These are phyloP conservation scores for western clawed frog (Xenopus tropicalis) DNA, from an alignment of 2,113 vertebrate genomes.

Conservation along the genomic window UCB_Xtro_10.0 CM004447.2:108315501-108316000, in stretches of 20 bases:
- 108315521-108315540: too few relatives aligned
- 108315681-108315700: neutral
- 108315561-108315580: too few relatives aligned
- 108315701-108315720: neutral
- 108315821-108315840: slow-evolving; percentile 19
- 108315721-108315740: slow-evolving; percentile 1
- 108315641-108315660: too few relatives aligned
- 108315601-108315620: too few relatives aligned
- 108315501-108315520: too few relatives aligned
- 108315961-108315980: neutral
- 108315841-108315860: slow-evolving; percentile 19
- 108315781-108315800: slow-evolving; percentile 42
- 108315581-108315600: too few relatives aligned
- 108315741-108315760: slow-evolving; percentile 41
- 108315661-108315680: too few relatives aligned
- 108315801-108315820: slow-evolving; percentile 24
- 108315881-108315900: slow-evolving; percentile 39
- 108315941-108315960: slow-evolving; percentile 6
- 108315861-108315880: slow-evolving; percentile 6
- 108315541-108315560: too few relatives aligned
- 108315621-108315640: too few relatives aligned
- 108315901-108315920: slow-evolving; percentile 7
- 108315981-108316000: neutral
- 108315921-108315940: neutral
- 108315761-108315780: slow-evolving; percentile 39